Base-by-base conservation (phyloP, 2,888 invertebrate species). In the Andrena praecox region DNA sequence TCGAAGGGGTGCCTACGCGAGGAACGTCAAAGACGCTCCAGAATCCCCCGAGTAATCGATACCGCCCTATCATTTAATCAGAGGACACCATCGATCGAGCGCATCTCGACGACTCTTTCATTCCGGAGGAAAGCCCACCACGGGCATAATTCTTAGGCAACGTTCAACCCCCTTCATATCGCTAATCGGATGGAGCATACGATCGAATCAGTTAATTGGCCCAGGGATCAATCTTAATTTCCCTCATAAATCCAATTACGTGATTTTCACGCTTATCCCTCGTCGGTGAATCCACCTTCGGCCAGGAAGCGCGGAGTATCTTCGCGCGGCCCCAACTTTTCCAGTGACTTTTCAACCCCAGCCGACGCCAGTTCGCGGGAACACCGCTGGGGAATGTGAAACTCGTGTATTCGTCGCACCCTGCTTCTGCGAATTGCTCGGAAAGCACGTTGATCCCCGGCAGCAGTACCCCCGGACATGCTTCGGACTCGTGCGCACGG, bases 181-280 rank as follows among this genome's bases (percentile, higher is more conserved):
- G 60, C 73, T 77, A 77, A 77, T 77, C 73, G 77, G 52, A 67
- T 66, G 66, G 52, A 66, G 31, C 60, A 29, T 72, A 62, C 66
- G 73, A 60, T 69, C 50, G 63, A 54, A 59, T 62, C 59, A 3
- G 54, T 52, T 66, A 68, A 68, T 78, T 56, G 48, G 56, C 33
- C 63, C 68, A 16, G 35, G 59, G 76, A 76, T 76, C 76, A 50
- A 80, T 52, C 76, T 80, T 80, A 69, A 76, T 80, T 80, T 80
- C 60, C 77, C 68, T 48, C 10, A 10, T 66, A 70, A 70, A 71
- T 70, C 50, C 35, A 27, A 7, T 66, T 60, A 27, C 42, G 50
- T 54, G 29, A 48, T 56, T 52, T 31, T 29, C 8, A 35, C 48
- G 24, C 5, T 42, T 10, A 31, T 8, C 54, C 31, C 16, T 3